These are phyloP conservation scores for Pterostichus madidus DNA, from an alignment of 2,888 invertebrate genomes.

Conservation along the genomic window DNA sequence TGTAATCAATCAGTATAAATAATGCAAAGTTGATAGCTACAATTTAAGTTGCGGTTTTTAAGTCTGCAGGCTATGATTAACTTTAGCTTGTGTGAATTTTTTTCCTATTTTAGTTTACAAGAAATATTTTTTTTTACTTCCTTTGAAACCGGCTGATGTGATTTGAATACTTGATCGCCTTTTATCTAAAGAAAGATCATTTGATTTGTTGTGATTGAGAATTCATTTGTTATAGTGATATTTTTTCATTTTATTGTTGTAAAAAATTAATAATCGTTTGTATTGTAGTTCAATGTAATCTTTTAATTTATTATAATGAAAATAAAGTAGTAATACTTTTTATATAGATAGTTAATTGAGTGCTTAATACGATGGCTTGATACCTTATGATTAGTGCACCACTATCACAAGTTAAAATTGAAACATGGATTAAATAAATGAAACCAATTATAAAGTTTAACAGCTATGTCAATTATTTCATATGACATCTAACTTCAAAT, in stretches of 20 bases:
- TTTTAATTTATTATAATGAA: no score
- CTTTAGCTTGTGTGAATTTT: background rate
- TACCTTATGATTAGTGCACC: no score
- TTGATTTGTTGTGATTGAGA: background rate
- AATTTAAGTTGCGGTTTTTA: slow-evolving; percentile 29
- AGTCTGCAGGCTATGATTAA: background rate
- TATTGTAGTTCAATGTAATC: no score
- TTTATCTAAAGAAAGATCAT: background rate
- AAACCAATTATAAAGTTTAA: no score
- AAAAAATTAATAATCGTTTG: background rate
- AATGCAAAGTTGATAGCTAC: slow-evolving; percentile 11
- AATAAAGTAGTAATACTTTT: no score
- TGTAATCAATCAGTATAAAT: slow-evolving; percentile 23
- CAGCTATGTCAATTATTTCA: no score
- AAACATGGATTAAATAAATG: no score
- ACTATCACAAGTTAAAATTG: no score
- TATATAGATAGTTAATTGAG: no score
- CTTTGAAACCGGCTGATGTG: background rate
- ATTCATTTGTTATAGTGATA: background rate
- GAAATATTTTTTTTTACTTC: background rate
- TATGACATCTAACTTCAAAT: no score
- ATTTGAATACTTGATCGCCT: background rate
- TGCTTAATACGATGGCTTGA: no score
- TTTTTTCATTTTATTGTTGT: background rate
- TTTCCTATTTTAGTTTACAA: slow-evolving; percentile 6